Percentiles rank a stretch among this genome's conserved stretches.
These are phyloP conservation scores for Parazoanthus darwini DNA, from an alignment of 92 coral and sea anemone species.

Conservation along the genomic window DNA sequence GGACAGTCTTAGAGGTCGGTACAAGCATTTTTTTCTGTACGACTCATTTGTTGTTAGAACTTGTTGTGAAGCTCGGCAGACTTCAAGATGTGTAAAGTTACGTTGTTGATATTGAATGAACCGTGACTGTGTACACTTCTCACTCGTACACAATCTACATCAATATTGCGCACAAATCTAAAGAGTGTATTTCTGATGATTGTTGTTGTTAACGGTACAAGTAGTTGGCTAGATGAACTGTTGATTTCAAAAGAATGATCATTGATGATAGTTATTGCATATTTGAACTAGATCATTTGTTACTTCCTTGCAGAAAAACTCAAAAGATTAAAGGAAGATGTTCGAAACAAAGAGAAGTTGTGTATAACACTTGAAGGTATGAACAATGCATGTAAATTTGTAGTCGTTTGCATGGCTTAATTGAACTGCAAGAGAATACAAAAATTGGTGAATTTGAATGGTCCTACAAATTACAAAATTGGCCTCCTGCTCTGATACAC, in stretches of 20 bases:
- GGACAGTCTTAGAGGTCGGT: conserved; percentile 9
- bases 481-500: too few relatives aligned
- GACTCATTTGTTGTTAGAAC: background rate
- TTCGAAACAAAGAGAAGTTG: conserved; percentile 56
- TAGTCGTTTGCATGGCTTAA: too few relatives aligned
- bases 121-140: too few relatives aligned
- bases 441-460: too few relatives aligned
- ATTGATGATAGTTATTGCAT: background rate
- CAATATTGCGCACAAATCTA: too few relatives aligned
- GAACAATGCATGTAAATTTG: background rate
- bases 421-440: too few relatives aligned
- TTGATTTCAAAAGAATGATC: background rate
- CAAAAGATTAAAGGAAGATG: conserved; percentile 64
- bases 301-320: conserved; percentile 49
- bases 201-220: background rate
- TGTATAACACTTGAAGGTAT: conserved; percentile 64
- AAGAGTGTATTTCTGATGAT: too few relatives aligned
- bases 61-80: background rate
- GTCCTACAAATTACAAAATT: too few relatives aligned
- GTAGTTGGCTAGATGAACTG: background rate
- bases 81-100: background rate
- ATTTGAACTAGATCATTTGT: background rate
- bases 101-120: too few relatives aligned
- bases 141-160: too few relatives aligned
- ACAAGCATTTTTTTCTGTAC: background rate